These are phyloP conservation scores for Trichomalopsis sarcophagae DNA, from an alignment of 1,140 invertebrate genomes.

Conservation along the genomic window DNA sequence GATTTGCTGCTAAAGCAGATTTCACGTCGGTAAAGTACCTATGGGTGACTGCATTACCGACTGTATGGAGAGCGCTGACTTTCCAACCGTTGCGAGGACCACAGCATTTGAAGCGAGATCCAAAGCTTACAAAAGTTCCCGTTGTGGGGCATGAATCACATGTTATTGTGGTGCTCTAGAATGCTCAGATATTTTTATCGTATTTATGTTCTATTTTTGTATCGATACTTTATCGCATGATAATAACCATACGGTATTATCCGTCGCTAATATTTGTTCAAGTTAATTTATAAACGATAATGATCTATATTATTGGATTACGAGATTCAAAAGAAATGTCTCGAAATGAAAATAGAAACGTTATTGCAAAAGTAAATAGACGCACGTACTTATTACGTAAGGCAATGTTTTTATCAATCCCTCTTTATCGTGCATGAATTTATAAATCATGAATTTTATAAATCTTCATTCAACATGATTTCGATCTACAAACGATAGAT, in stretches of 20 bases:
- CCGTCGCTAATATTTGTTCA: too few species aligned
- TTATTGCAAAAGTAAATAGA: too few species aligned
- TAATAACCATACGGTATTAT: background rate
- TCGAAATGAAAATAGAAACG: too few species aligned
- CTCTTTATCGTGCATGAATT: too few species aligned
- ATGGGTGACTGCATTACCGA: slow-evolving; percentile 49
- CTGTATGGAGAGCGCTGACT: background rate
- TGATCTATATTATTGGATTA: too few species aligned
- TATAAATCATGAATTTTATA: too few species aligned
- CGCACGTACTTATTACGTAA: too few species aligned
- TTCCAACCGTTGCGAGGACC: background rate
- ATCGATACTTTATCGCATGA: background rate
- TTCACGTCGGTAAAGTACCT: background rate
- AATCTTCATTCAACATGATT: too few species aligned
- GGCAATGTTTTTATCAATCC: too few species aligned
- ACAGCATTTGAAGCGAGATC: background rate
- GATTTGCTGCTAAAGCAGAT: background rate
- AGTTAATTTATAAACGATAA: too few species aligned
- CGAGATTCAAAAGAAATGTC: too few species aligned
- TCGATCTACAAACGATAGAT: too few species aligned
- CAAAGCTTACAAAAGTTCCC: background rate
- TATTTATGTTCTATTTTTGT: background rate
- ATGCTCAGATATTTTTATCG: background rate
- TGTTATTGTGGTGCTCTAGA: background rate
- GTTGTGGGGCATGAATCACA: background rate